These are phyloP conservation scores for Catotricha subobsoleta DNA, from an alignment of 2,888 invertebrate species.

Conservation along the genomic window DNA sequence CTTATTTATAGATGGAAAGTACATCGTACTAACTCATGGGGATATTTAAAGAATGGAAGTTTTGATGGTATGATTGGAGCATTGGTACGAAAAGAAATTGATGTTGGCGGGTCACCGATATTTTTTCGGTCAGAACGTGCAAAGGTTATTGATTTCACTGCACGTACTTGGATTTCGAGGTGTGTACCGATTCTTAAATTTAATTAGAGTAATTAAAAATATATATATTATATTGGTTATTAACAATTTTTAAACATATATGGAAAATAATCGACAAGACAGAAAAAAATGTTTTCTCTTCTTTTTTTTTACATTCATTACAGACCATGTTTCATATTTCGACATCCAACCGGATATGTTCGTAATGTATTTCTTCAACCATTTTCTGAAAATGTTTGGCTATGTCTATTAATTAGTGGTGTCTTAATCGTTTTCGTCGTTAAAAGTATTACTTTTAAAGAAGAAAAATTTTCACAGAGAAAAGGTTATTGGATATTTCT, in stretches of 20 bases:
- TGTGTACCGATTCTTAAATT: conserved; percentile 23
- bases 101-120: conserved; percentile 47
- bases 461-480: too few relatives aligned
- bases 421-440: too few relatives aligned
- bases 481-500: too few relatives aligned
- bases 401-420: conserved; percentile 29
- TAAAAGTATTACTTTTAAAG: too few relatives aligned
- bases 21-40: conserved; percentile 40
- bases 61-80: conserved; percentile 47
- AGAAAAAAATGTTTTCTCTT: too few relatives aligned
- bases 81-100: conserved; percentile 36
- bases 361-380: conserved; percentile 46
- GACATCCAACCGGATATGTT: conserved; percentile 42
- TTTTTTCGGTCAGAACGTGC: conserved; percentile 45
- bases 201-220: too few relatives aligned
- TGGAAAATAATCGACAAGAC: too few relatives aligned
- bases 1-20: conserved; percentile 15
- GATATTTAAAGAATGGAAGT: conserved; percentile 37
- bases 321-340: conserved; percentile 47
- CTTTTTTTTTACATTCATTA: conserved; percentile 6
- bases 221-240: too few relatives aligned
- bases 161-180: conserved; percentile 43
- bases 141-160: conserved; percentile 37
- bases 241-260: too few relatives aligned
- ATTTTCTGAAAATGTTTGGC: conserved; percentile 39